A percentile compares a stretch with the other conserved stretches of the same genome.
Evolutionary conservation across 2,797 vertebrate species (phyloP).

Genomic region (Acrossocheilus wenchowensis): DNA sequence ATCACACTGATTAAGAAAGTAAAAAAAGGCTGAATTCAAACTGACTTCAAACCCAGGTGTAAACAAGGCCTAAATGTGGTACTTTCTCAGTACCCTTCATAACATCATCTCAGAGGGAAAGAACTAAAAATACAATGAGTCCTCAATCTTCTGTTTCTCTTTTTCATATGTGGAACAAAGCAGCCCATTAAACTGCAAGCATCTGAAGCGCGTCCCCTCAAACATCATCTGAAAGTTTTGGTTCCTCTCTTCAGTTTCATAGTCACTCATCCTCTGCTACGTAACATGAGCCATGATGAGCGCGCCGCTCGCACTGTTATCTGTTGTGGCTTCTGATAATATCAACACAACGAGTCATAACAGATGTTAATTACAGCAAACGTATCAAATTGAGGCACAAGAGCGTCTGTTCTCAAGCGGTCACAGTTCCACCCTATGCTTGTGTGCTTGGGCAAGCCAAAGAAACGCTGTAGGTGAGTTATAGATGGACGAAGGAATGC

Average conservation of each 20-base stretch:
- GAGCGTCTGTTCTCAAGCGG: neutral
- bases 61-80: neutral
- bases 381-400: neutral
- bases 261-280: slow-evolving; percentile 2
- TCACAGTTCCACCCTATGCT: neutral
- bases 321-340: slow-evolving; percentile 28
- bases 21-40: neutral
- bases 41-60: neutral
- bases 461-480: neutral
- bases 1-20: neutral
- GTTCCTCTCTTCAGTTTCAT: slow-evolving; percentile 36
- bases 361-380: slow-evolving; percentile 25
- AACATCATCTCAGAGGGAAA: neutral
- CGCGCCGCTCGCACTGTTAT: neutral
- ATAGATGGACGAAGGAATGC: neutral
- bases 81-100: neutral
- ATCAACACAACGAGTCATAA: slow-evolving; percentile 22
- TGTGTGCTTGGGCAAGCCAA: neutral
- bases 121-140: slow-evolving; percentile 6
- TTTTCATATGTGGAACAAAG: neutral
- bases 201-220: slow-evolving; percentile 15
- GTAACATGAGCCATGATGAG: slow-evolving; percentile 9
- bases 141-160: slow-evolving; percentile 1
- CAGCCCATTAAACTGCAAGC: slow-evolving; percentile 26
- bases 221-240: slow-evolving; percentile 39